These are phyloP conservation scores for Chelonus formosanus DNA, from an alignment of 2,888 invertebrate species.

Conservation along the genomic window DNA sequence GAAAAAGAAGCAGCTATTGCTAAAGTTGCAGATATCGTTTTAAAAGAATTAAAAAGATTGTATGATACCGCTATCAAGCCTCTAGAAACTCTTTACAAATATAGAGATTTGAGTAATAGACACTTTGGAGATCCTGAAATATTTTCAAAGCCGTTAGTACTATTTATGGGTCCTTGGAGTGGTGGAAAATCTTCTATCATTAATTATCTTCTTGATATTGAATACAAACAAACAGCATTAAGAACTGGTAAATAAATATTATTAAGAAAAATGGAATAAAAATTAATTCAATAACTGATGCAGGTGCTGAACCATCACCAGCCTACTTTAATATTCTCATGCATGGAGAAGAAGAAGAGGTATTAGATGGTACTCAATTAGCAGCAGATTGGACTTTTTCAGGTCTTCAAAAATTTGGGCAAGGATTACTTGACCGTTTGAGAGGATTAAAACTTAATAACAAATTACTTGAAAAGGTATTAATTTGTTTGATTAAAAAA, in stretches of 20 bases:
- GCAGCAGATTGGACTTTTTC: conserved; percentile 96
- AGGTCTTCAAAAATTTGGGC: conserved; percentile 93
- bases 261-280: conserved; percentile 2
- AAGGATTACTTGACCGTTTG: conserved; percentile 88
- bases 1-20: conserved; percentile 76
- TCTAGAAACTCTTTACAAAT: conserved; percentile 89
- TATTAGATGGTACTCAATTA: conserved; percentile 89
- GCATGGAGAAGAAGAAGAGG: conserved; percentile 86
- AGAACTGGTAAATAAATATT: conserved; percentile 76
- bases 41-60: conserved; percentile 84
- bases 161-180: conserved; percentile 97
- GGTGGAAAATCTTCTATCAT: conserved; percentile 95
- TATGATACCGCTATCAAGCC: conserved; percentile 91
- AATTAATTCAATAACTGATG: conserved; percentile 22
- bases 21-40: conserved; percentile 78
- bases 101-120: conserved; percentile 89
- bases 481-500: not conserved
- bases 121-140: conserved; percentile 95
- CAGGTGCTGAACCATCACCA: conserved; percentile 93
- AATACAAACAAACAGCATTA: conserved; percentile 83
- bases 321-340: conserved; percentile 92
- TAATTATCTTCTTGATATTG: conserved; percentile 89
- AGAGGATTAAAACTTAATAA: conserved; percentile 83
- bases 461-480: conserved; percentile 87
- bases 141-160: conserved; percentile 89